Evolutionary conservation across 2,113 vertebrate genomes (phyloP).

Genomic region (Notiomystis cincta): DNA sequence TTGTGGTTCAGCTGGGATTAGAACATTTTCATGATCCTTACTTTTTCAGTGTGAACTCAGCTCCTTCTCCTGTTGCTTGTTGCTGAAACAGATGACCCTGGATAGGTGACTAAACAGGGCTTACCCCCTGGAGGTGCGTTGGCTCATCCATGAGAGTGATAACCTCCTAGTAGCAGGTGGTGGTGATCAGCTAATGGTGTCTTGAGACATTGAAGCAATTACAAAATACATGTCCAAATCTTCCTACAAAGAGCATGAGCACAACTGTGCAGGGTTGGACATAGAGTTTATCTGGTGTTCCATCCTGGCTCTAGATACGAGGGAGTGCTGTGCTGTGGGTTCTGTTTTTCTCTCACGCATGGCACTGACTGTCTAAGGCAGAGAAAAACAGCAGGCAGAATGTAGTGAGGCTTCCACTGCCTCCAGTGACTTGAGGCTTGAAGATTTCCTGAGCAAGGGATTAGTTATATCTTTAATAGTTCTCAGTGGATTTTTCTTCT

Average conservation of each 20-base stretch:
- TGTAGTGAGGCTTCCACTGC: neutral
- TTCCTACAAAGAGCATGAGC: neutral
- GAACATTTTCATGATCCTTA: neutral
- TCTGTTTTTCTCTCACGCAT: neutral
- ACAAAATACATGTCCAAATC: neutral
- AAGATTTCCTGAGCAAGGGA: neutral
- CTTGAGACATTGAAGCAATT: neutral
- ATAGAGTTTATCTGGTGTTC: neutral
- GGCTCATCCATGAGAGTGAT: neutral
- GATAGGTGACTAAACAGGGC: neutral
- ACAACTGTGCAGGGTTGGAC: neutral
- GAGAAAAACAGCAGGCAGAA: neutral
- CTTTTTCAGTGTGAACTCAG: neutral
- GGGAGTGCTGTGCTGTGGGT: neutral
- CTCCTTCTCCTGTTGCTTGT: neutral
- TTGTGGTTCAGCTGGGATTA: neutral
- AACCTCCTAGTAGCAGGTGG: neutral
- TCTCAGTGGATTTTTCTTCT: neutral
- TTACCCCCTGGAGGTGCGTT: rapidly evolving
- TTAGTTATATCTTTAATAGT: slow-evolving; percentile 4
- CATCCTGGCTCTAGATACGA: neutral
- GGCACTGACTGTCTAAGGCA: neutral
- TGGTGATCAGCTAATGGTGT: neutral
- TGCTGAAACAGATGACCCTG: neutral
- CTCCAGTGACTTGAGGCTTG: neutral